Conservation (phyloP, 1,140 invertebrate genomes). For the Pseudomyrmex pallidus region DNA sequence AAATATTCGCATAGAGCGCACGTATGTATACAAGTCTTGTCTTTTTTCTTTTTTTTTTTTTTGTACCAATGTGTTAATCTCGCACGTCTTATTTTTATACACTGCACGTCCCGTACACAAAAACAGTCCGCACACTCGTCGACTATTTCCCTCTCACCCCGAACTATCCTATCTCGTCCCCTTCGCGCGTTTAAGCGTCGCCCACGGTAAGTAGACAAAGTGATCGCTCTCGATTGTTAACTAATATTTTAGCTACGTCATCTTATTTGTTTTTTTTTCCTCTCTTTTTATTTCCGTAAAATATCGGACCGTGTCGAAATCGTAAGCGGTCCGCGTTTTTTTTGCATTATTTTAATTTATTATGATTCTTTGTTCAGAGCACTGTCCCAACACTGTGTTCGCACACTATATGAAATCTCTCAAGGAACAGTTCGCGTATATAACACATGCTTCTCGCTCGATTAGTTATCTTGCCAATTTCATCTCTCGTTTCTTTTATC, state of each 20-base stretch:
- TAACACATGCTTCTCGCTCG: conserved; percentile 63
- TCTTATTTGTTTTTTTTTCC: conserved; percentile 24
- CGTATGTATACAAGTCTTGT: conserved; percentile 75
- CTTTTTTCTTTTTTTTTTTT: conserved; percentile 48
- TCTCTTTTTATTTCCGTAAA: conserved; percentile 67
- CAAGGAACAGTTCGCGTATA: conserved; percentile 68
- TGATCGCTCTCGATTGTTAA: conserved; percentile 66
- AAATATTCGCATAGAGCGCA: conserved; percentile 71
- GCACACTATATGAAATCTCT: conserved; percentile 68
- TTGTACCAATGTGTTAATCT: conserved; percentile 73
- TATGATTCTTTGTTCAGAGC: conserved; percentile 74
- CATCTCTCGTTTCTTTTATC: conserved; percentile 3
- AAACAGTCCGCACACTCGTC: conserved; percentile 53
- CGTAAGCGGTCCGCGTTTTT: conserved; percentile 32
- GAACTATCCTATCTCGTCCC: conserved; percentile 5
- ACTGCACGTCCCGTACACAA: conserved; percentile 68
- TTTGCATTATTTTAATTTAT: conserved; percentile 71
- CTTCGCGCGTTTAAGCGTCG: conserved; percentile 37
- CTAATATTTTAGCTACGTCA: conserved; percentile 63
- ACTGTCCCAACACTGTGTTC: conserved; percentile 67
- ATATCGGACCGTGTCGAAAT: conserved; percentile 61
- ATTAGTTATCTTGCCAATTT: conserved; percentile 70
- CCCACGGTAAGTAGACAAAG: conserved; percentile 62
- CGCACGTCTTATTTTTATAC: conserved; percentile 74
- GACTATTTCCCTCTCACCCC: not conserved